Evolutionary conservation across 2,113 vertebrate species (phyloP).

Genomic region (Camelus dromedarius): DNA sequence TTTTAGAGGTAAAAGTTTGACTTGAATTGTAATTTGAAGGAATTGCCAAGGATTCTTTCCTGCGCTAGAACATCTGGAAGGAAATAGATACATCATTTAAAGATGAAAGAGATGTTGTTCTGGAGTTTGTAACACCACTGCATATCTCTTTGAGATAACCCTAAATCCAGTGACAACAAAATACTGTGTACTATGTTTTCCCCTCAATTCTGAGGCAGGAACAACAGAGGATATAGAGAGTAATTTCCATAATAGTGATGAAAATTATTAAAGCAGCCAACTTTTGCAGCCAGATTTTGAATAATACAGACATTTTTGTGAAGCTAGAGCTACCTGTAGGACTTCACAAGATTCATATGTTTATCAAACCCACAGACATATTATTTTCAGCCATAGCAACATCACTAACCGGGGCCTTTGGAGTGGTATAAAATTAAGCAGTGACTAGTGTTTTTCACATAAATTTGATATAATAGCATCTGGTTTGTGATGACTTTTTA

Average conservation of each 20-base stretch:
- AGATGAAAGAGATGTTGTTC: background rate
- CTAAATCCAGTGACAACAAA: conserved; percentile 24
- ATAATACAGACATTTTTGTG: conserved; percentile 33
- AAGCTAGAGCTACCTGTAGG: background rate
- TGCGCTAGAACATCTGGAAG: conserved; percentile 4
- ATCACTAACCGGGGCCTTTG: background rate
- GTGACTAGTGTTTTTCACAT: background rate
- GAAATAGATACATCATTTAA: conserved; percentile 33
- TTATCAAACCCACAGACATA: conserved; percentile 18
- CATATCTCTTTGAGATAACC: background rate
- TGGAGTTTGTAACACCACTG: background rate
- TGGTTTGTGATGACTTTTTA: conserved; percentile 59
- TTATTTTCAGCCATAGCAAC: background rate
- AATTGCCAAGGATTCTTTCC: background rate
- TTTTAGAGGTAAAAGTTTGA: conserved; percentile 13
- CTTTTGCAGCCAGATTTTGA: background rate
- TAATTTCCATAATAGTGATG: conserved; percentile 6
- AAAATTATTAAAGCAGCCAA: background rate
- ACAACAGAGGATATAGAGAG: background rate
- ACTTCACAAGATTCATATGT: background rate
- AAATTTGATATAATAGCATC: conserved; percentile 36
- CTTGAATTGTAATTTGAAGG: background rate
- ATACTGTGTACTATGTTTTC: background rate
- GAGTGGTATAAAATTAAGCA: conserved; percentile 10
- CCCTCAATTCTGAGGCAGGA: background rate